Base-by-base conservation (phyloP, 2,797 vertebrate species). In the Sebastiscus albofasciatus region DNA sequence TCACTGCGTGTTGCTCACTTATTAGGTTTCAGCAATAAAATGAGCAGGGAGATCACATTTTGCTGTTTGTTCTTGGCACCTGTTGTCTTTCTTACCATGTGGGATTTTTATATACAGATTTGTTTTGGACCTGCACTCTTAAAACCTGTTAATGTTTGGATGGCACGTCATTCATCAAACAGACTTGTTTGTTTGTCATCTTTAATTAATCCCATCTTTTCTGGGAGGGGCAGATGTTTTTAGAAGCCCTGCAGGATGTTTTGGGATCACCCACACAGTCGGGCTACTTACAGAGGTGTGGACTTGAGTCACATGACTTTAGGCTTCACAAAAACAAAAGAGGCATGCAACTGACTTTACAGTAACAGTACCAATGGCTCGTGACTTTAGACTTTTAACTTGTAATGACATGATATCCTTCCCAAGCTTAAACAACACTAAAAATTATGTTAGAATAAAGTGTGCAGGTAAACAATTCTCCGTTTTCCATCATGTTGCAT, bases 1-100 rank as follows among this genome's bases (percentile, higher is more conserved):
- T 72, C 76, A 55, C 4, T 70, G 52, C 72, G 11, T 65, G 55
- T 59, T 70, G 72, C 72, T 77, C 49, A 77, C 49, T 81, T 62
- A 62, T 81, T 39, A 39, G n/a, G 12, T 56, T 58, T 61, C 72
- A 72, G 62, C 71, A 42, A 27, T 64, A 42, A 82, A 67, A 29
- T 9, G 31, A 72, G 66, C 46, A 7, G 33, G 3, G 31, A 0
- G 22, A 46, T 59, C 14, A 2, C 9, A 54, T 52, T 69, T 68
- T 24, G 1, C 27, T 20, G n/a, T 76, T 33, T 5, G 2, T 66
- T 60, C 26, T 62, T 68, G 62, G 74, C 67, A 56, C 14, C 58
- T 66, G 56, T 10, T 52, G 33, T 39, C 2, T n/a, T 33, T 60
- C 69, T 58, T 39, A 58, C 24, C 59, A 27, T 4, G 5, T 16